Evolutionary conservation across 2,113 vertebrate genomes (phyloP), one percentile per base, ranked within the genome.

Genomic region (Scomber colias): DNA sequence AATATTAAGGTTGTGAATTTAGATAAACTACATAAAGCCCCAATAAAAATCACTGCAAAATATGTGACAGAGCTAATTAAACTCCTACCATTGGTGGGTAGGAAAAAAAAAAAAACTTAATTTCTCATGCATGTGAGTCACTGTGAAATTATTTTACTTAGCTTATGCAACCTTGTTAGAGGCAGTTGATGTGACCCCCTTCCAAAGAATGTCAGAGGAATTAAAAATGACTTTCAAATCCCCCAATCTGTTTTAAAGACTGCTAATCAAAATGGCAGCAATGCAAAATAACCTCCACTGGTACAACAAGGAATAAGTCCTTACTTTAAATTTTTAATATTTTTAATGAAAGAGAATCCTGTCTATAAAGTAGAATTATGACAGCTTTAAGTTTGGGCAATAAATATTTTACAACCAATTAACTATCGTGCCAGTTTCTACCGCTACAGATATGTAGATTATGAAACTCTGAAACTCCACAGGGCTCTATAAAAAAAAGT

Each of bases 31-130:
- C 61, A 68, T 11, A 65, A 53, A 27, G 57, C 27, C 40, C 40
- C 44, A 72, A 48, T 75, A 67, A 73, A 79, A 85, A 77, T 57
- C 51, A 49, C 62, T 45, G 70, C 24, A 71, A 72, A 83, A 85
- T 65, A 79, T 65, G 77, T 74, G 79, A 85, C 82, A 74, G 56
- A 35, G 70, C 82, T 83, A 83, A 88, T 87, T 91, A 86, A 90
- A 90, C 40, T 78, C 35, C 11, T 55, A n/a, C 77, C 61, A 71
- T 40, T 24, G 40, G 49, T 24, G 27, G 5, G 13, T 17, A 12
- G 5, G 13, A 12, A 12, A 11, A 35, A 61, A 62, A 62, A 49
- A 50, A 72, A 24, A 30, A 60, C 61, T 79, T 85, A 14, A 90
- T 89, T 84, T 82, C 51, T 55, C 60, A 76, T 83, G 84, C 40